A percentile compares a stretch with the other conserved stretches of the same genome.
Conservation (phyloP, 2,797 vertebrate genomes). For the Pelobates cultripes region DNA sequence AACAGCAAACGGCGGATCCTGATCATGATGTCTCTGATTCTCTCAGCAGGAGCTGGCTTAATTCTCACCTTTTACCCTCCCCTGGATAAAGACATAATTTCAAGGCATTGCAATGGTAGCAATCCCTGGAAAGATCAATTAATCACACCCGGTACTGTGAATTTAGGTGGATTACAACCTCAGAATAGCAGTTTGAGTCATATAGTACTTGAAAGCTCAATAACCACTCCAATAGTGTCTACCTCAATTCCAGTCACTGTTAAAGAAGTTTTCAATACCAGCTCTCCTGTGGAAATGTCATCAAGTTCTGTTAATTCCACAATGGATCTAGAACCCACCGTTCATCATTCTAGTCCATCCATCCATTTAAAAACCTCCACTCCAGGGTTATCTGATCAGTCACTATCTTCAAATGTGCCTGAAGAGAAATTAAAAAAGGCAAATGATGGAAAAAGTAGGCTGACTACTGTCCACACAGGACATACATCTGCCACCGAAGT, state of each 20-base stretch:
- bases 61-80: conserved; percentile 76
- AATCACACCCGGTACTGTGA: conserved; percentile 22
- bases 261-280: not conserved
- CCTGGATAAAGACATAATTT: not conserved
- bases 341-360: not conserved
- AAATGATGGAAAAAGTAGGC: not conserved
- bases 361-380: not conserved
- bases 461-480: not conserved
- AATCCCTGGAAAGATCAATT: not conserved
- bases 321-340: not conserved
- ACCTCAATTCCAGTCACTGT: not conserved
- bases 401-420: not conserved
- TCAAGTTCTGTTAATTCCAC: not conserved
- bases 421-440: not conserved
- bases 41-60: conserved; percentile 72
- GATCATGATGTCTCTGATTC: conserved; percentile 71
- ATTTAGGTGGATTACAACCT: not conserved
- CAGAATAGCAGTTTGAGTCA: conserved; percentile 11
- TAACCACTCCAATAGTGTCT: not conserved
- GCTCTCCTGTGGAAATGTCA: not conserved
- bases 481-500: not conserved
- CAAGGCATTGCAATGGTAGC: conserved; percentile 66
- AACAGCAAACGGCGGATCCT: conserved; percentile 74
- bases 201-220: not conserved
- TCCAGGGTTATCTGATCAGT: not conserved